Evolutionary conservation across 2,888 invertebrate species (phyloP), one percentile per base, ranked within the genome.

Genomic region (Nysson spinosus): DNA sequence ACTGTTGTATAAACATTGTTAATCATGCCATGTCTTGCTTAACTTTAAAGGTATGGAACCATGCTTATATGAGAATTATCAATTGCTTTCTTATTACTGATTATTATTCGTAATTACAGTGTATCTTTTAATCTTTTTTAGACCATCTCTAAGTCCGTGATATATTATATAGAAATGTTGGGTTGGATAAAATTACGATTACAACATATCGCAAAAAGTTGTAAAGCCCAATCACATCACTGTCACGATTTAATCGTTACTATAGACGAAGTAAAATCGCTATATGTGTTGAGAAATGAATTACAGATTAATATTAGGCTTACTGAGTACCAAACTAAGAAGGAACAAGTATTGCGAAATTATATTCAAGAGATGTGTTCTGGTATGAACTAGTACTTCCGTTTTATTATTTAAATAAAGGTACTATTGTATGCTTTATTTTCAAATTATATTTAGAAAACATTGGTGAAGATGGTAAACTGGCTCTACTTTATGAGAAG

Each of bases 1-100:
- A 75, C 42, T 84, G 82, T 56, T 85, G 79, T 19, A 51, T 79
- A 55, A 69, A 77, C 46, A 72, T 84, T 26, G 54, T 84, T 32
- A 70, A 75, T 56, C 75, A 72, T 19, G 61, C 72, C 16, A 51
- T 54, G 11, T 67, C 69, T 22, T 65, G 58, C 28, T 64, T 82
- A 5, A 69, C 61, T 4, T 63, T 74, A 3, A 78, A 77, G 75
- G 81, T 83, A 58, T 40, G 9, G 65, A 51, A 37, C 19, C 43
- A 64, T 52, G 60, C 72, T 42, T 35, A 16, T 14, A 24, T 50
- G 1, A 14, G 40, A 7, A 34, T 9, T 42, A 28, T 22, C 1
- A n/a, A 30, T 14, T 19, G 4, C 1, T 22, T 6, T n/a, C n/a
- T n/a, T n/a, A n/a, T n/a, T n/a, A n/a, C 16, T 17, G 5, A 14